These are phyloP conservation scores for Caenorhabditis panamensis DNA, from an alignment of 2,888 invertebrate genomes.

Conservation along the genomic window DNA sequence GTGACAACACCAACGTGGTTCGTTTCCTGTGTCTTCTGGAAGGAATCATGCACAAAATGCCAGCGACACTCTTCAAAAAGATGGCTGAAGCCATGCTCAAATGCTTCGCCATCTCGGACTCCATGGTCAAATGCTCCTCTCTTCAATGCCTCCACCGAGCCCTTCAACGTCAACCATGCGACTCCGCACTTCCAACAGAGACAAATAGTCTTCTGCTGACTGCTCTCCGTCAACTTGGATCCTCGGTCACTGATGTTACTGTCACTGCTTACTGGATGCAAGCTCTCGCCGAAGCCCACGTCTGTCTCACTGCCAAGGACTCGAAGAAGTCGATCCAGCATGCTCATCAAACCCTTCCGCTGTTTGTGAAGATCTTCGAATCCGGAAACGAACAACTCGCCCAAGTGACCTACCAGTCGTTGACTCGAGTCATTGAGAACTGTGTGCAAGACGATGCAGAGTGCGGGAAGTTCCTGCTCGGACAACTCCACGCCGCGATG, in stretches of 20 bases:
- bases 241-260: slow-evolving; percentile 71
- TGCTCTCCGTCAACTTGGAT: slow-evolving; percentile 69
- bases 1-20: slow-evolving; percentile 67
- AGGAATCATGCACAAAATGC: slow-evolving; percentile 78
- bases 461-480: slow-evolving; percentile 63
- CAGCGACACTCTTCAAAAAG: slow-evolving; percentile 70
- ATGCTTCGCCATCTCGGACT: slow-evolving; percentile 70
- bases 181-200: slow-evolving; percentile 72
- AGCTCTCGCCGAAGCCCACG: slow-evolving; percentile 75
- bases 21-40: slow-evolving; percentile 77
- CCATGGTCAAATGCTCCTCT: slow-evolving; percentile 75
- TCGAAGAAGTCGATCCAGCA: slow-evolving; percentile 64
- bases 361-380: slow-evolving; percentile 72
- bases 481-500: slow-evolving; percentile 63
- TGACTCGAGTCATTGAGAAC: slow-evolving; percentile 69
- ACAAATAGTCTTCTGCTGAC: slow-evolving; percentile 72
- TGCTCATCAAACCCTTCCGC: slow-evolving; percentile 67
- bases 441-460: slow-evolving; percentile 69
- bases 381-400: slow-evolving; percentile 70
- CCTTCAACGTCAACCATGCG: slow-evolving; percentile 74
- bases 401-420: slow-evolving; percentile 68
- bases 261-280: slow-evolving; percentile 79
- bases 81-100: slow-evolving; percentile 72
- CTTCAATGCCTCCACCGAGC: slow-evolving; percentile 76
- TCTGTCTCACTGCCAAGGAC: slow-evolving; percentile 74